Conservation (phyloP, 92 coral and sea anemone species). For the Parazoanthus swiftii region DNA sequence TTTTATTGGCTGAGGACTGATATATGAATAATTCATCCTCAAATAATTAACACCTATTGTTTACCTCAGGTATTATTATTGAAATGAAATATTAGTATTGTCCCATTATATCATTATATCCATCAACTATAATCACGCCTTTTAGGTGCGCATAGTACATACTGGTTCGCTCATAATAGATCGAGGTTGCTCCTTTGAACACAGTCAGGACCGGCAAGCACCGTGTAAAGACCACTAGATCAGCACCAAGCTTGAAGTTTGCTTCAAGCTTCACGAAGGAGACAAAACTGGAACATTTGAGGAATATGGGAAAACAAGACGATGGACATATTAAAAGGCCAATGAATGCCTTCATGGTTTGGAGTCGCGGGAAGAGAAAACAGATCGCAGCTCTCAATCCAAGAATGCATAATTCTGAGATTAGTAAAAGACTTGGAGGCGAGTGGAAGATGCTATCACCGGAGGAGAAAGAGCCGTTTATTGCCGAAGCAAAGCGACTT, state of each 20-base stretch:
- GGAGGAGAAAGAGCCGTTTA: constrained; percentile 98
- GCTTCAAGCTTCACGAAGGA: constrained; percentile 22
- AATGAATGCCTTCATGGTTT: constrained; percentile 99
- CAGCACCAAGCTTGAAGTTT: constrained; percentile 20
- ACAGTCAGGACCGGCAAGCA: constrained; percentile 44
- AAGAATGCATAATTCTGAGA: constrained; percentile 99
- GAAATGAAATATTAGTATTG: constrained; percentile 99
- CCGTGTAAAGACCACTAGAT: constrained; percentile 45
- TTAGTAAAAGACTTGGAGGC: constrained; percentile 95
- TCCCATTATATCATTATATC: constrained; percentile 99
- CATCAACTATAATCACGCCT: constrained; percentile 99
- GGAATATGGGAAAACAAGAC: constrained; percentile 93
- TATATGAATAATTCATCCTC: constrained; percentile 93
- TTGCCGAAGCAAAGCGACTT: constrained; percentile 98
- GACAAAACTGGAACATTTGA: constrained; percentile 12
- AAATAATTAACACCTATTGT: constrained; percentile 99
- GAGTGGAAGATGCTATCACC: constrained; percentile 97
- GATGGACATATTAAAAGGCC: constrained; percentile 99
- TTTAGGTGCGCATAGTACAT: constrained; percentile 72
- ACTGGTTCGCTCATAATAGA: constrained; percentile 77
- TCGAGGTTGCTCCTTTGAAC: constrained; percentile 96
- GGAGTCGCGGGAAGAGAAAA: constrained; percentile 99
- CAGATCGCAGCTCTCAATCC: constrained; percentile 95
- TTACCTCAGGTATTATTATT: constrained; percentile 97
- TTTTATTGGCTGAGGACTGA: constrained; percentile 81